Conservation (phyloP, 2,888 invertebrate species). For the Reticulitermes lucifugus region DNA sequence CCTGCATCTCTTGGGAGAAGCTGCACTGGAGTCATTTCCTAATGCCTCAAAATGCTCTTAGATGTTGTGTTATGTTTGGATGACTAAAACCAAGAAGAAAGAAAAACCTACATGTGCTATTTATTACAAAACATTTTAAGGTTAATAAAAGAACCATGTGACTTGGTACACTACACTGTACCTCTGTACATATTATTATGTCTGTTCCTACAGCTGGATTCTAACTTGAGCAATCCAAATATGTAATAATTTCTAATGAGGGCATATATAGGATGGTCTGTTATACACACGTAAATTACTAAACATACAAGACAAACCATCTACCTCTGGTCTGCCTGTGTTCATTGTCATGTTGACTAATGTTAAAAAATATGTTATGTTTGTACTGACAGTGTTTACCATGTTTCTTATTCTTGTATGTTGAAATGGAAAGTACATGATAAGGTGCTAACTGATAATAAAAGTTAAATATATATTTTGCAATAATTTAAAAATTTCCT, state of each 20-base stretch:
- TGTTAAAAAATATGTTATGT: neutral
- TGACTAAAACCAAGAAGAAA: neutral
- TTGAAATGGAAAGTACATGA: neutral
- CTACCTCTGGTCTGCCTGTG: slow-evolving; percentile 5
- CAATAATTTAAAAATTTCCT: too few relatives aligned
- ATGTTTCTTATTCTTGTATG: neutral
- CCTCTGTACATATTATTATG: neutral
- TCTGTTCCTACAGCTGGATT: neutral
- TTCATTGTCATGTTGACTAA: neutral
- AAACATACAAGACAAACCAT: neutral
- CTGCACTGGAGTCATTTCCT: neutral
- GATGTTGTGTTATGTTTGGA: neutral
- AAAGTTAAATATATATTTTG: neutral
- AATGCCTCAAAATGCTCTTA: neutral
- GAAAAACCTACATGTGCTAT: neutral
- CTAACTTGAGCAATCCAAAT: neutral
- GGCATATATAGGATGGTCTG: neutral
- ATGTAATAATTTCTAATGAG: neutral
- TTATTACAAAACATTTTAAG: neutral
- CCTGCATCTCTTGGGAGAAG: neutral
- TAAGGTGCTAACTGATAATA: neutral
- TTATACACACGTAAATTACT: neutral
- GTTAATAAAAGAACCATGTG: neutral
- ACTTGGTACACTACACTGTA: neutral
- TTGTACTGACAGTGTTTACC: neutral